Percentiles rank a stretch among this genome's conserved stretches.
Evolutionary conservation across 2,113 vertebrate species (phyloP).

Genomic region (Spilogale gracilis): DNA sequence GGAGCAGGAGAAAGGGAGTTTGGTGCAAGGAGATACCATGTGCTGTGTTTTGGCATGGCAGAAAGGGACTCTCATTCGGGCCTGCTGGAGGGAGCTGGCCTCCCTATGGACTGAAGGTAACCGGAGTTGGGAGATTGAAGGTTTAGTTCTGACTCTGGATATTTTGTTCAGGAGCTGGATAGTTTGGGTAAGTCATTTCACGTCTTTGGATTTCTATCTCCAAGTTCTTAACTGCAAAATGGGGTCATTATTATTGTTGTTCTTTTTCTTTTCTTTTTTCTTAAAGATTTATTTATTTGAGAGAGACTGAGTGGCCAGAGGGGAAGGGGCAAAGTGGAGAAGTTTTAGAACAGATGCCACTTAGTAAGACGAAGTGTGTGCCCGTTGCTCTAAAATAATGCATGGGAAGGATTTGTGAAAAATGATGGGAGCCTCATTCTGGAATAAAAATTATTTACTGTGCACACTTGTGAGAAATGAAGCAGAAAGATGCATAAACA

Average conservation of each 20-base stretch:
- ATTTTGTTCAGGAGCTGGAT: background rate
- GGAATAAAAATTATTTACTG: background rate
- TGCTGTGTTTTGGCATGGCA: background rate
- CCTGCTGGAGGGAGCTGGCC: background rate
- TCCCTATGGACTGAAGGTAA: background rate
- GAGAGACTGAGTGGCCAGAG: background rate
- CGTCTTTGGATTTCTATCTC: slow-evolving; percentile 42
- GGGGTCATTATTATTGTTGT: background rate
- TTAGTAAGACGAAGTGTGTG: background rate
- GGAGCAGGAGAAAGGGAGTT: background rate
- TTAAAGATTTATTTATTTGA: background rate
- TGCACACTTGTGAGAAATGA: background rate
- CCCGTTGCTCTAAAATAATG: background rate
- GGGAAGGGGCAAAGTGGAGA: background rate
- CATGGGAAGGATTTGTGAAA: background rate
- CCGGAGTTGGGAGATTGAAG: background rate
- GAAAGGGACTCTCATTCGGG: background rate
- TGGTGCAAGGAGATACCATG: background rate
- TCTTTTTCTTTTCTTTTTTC: background rate
- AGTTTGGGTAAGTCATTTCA: background rate
- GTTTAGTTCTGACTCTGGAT: background rate
- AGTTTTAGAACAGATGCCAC: background rate
- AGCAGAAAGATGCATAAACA: background rate
- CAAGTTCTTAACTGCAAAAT: slow-evolving; percentile 13
- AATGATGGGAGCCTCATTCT: background rate